Conservation (phyloP, 2,113 vertebrate genomes). For the Chelonoidis abingdonii region DNA sequence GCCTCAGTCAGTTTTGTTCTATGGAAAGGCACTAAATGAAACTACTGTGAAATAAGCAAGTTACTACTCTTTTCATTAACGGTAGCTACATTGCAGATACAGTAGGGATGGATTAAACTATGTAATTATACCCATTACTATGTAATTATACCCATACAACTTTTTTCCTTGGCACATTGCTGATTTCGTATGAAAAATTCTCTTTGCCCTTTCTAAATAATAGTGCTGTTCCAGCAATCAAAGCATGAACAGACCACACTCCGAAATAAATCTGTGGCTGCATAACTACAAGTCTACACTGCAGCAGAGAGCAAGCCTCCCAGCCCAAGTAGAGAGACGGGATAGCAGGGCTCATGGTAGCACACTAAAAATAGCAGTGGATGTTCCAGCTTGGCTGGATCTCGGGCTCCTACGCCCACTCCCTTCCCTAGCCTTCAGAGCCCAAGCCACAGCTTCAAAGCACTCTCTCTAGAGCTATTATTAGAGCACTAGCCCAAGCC, state of each 20-base stretch:
- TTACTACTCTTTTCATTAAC: background rate
- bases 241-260: background rate
- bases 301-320: too few relatives aligned
- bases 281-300: too few relatives aligned
- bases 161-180: background rate
- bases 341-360: too few relatives aligned
- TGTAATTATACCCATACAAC: background rate
- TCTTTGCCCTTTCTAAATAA: background rate
- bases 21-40: background rate
- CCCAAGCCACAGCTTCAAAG: too few relatives aligned
- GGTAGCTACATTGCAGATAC: background rate
- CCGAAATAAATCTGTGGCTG: fast-evolving
- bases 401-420: too few relatives aligned
- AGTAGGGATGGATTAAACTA: background rate
- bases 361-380: too few relatives aligned
- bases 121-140: background rate
- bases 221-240: background rate
- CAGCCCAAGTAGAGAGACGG: too few relatives aligned
- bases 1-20: background rate
- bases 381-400: too few relatives aligned
- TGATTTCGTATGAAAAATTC: background rate
- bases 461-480: too few relatives aligned
- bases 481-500: too few relatives aligned
- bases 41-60: background rate
- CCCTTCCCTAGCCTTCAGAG: too few relatives aligned